A percentile compares a stretch with the other conserved stretches of the same genome.
phyloP scores from a whole-genome alignment of 2,888 invertebrate species.

The Catocala nupta region DNA sequence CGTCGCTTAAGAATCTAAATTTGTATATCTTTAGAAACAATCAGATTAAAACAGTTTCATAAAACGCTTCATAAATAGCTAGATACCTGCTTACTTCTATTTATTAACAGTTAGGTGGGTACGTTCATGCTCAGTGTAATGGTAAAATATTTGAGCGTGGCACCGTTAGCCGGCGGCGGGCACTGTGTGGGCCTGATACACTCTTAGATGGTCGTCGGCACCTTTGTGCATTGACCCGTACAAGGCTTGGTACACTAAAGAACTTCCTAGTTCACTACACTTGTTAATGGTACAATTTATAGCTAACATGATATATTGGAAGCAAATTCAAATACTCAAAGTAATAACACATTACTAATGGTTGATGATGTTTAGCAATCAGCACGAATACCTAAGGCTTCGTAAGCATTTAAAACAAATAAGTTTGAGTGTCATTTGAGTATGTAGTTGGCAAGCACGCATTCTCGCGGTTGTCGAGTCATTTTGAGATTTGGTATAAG shows the following conservation, averaged over 20 bases:
- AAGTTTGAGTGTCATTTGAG: slow-evolving; percentile 68
- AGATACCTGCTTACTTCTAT: slow-evolving; percentile 25
- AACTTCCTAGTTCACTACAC: slow-evolving; percentile 66
- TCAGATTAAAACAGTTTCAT: slow-evolving; percentile 19
- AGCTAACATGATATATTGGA: slow-evolving; percentile 23
- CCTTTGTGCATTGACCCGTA: slow-evolving; percentile 84
- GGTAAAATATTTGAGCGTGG: slow-evolving; percentile 74
- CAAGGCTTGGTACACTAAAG: slow-evolving; percentile 70
- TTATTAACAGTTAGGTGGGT: slow-evolving; percentile 52
- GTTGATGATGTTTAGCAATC: slow-evolving; percentile 41
- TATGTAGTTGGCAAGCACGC: slow-evolving; percentile 74
- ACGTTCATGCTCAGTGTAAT: slow-evolving; percentile 48
- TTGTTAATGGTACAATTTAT: slow-evolving; percentile 64
- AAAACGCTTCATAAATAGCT: slow-evolving; percentile 9
- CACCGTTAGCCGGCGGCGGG: slow-evolving; percentile 69
- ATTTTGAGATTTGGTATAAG: slow-evolving; percentile 69
- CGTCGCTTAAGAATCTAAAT: slow-evolving; percentile 44
- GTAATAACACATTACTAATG: slow-evolving; percentile 16
- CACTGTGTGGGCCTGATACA: slow-evolving; percentile 55
- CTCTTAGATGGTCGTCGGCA: slow-evolving; percentile 71
- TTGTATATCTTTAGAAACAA: slow-evolving; percentile 36
- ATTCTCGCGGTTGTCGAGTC: slow-evolving; percentile 67
- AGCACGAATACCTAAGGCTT: slow-evolving; percentile 45
- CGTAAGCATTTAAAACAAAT: slow-evolving; percentile 59
- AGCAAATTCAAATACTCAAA: slow-evolving; percentile 12